A percentile compares a stretch with the other conserved stretches of the same genome.
Evolutionary conservation across 2,888 invertebrate genomes (phyloP).

Genomic region (Cantharis rufa): DNA sequence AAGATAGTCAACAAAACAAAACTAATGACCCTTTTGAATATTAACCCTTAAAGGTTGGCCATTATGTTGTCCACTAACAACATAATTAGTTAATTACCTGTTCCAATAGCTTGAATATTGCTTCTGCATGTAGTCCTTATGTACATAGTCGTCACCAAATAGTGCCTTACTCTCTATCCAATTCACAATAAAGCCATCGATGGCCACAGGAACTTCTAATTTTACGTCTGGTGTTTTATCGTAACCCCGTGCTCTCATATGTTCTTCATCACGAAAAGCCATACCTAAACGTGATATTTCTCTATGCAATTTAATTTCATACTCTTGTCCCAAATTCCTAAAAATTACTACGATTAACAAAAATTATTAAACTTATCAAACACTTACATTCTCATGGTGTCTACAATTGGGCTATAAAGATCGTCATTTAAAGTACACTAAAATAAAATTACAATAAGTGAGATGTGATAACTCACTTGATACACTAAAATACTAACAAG

Average conservation of each 20-base stretch:
- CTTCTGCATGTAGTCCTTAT: constrained; percentile 78
- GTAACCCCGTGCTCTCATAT: constrained; percentile 80
- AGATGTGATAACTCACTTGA: constrained; percentile 23
- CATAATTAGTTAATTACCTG: constrained; percentile 55
- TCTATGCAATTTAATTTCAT: constrained; percentile 75
- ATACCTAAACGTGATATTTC: constrained; percentile 64
- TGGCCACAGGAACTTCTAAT: constrained; percentile 84
- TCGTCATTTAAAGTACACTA: constrained; percentile 82
- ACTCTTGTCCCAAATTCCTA: constrained; percentile 82
- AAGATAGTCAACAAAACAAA: constrained; percentile 4
- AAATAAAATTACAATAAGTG: constrained; percentile 41
- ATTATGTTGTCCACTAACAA: background rate
- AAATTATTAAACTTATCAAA: background rate
- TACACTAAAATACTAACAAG: constrained; percentile 60
- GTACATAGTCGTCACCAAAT: constrained; percentile 86
- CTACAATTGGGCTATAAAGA: constrained; percentile 80
- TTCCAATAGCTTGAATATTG: constrained; percentile 91
- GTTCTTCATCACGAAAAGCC: constrained; percentile 74
- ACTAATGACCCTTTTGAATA: background rate
- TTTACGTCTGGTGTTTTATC: constrained; percentile 96
- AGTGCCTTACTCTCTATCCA: constrained; percentile 97
- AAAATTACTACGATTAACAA: constrained; percentile 37
- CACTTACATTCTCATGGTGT: constrained; percentile 76
- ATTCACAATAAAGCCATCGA: constrained; percentile 83
- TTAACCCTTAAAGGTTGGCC: constrained; percentile 19